These are phyloP conservation scores for Tetragnatha versicolor DNA, from an alignment of 1,140 invertebrate genomes.

Conservation along the genomic window DNA sequence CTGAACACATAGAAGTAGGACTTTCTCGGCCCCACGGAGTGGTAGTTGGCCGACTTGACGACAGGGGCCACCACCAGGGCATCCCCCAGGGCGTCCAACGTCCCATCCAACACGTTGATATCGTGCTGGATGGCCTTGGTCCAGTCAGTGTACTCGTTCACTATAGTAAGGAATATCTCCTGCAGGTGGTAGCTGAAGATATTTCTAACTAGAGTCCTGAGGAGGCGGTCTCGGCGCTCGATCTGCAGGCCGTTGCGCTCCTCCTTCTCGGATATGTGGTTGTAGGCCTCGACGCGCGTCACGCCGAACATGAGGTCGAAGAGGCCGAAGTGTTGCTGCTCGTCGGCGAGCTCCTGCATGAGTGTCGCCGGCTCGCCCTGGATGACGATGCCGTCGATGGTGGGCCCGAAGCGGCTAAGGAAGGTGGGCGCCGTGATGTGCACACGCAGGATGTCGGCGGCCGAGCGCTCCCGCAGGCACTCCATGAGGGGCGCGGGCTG, in stretches of 20 bases:
- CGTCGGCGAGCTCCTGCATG: conserved; percentile 59
- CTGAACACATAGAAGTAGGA: conserved; percentile 90
- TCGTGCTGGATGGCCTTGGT: conserved; percentile 90
- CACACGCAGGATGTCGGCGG: conserved; percentile 66
- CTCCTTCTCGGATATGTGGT: conserved; percentile 84
- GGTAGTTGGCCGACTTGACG: conserved; percentile 85
- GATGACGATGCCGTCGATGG: conserved; percentile 75
- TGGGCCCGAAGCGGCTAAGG: conserved; percentile 88
- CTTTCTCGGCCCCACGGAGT: conserved; percentile 75
- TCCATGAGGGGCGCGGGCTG: conserved; percentile 59
- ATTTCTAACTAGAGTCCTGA: conserved; percentile 89
- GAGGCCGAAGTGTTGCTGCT: conserved; percentile 77
- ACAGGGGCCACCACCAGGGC: conserved; percentile 80
- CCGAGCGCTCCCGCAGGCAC: conserved; percentile 71
- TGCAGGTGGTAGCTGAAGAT: conserved; percentile 79
- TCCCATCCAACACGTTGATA: conserved; percentile 84
- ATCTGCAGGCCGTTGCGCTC: conserved; percentile 92
- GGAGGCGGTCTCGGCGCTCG: conserved; percentile 85
- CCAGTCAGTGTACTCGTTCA: conserved; percentile 98
- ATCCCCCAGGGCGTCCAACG: conserved; percentile 56
- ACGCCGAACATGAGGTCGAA: conserved; percentile 94
- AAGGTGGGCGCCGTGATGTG: conserved; percentile 79
- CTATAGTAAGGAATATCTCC: conserved; percentile 95
- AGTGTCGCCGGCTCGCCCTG: conserved; percentile 61
- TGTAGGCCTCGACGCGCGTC: conserved; percentile 66